phyloP scores from a whole-genome alignment of 2,888 invertebrate genomes.

The Trilocha varians region DNA sequence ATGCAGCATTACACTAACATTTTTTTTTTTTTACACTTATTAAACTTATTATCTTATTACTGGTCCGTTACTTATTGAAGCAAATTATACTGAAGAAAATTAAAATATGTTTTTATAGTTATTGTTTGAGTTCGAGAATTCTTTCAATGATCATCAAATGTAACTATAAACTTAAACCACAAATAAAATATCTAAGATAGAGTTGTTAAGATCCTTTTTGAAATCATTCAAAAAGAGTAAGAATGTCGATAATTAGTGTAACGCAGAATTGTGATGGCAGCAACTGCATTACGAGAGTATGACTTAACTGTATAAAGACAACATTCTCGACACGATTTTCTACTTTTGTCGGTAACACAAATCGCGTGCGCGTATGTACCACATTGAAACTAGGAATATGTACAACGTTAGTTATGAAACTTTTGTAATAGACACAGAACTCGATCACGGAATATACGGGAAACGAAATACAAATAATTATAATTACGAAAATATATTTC shows the following conservation, averaged over 20 bases:
- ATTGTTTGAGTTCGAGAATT: too few relatives aligned
- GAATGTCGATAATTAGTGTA: background rate
- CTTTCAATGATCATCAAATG: too few relatives aligned
- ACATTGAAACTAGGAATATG: conserved; percentile 23
- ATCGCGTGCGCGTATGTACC: conserved; percentile 19
- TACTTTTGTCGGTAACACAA: conserved; percentile 11
- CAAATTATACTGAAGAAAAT: too few relatives aligned
- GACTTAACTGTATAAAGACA: conserved; percentile 5
- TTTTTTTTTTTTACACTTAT: too few relatives aligned
- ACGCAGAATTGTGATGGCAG: conserved; percentile 1
- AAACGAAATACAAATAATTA: conserved; percentile 12
- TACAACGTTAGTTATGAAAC: conserved; percentile 35
- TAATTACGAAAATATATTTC: background rate
- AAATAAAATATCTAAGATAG: too few relatives aligned
- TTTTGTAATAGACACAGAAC: conserved; percentile 37
- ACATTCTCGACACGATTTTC: conserved; percentile 6
- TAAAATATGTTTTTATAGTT: too few relatives aligned
- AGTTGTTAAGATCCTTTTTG: too few relatives aligned
- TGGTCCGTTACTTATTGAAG: too few relatives aligned
- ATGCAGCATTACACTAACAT: too few relatives aligned
- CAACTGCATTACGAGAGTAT: background rate
- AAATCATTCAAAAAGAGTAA: background rate
- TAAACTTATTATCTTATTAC: too few relatives aligned
- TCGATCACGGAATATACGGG: conserved; percentile 30
- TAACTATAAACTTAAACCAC: too few relatives aligned